Percentiles rank a stretch among this genome's conserved stretches.
Conservation (phyloP, 2,888 invertebrate species). For the Caenorhabditis auriculariae region DNA sequence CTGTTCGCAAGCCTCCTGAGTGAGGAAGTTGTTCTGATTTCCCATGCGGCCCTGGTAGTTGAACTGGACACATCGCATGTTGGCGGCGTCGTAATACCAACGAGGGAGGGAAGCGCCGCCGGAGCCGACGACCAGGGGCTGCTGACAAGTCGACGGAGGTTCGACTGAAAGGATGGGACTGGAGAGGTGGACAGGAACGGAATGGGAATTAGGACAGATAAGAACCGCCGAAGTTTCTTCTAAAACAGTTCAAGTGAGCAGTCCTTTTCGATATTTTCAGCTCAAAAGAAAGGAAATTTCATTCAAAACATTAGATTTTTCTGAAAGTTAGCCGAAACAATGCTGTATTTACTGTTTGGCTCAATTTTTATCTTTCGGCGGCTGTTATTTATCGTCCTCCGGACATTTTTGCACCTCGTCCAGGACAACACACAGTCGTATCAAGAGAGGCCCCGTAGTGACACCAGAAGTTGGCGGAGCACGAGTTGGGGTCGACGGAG, state of each 20-base stretch:
- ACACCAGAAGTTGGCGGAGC: slow-evolving; percentile 54
- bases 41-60: slow-evolving; percentile 49
- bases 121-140: slow-evolving; percentile 49
- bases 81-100: slow-evolving; percentile 54
- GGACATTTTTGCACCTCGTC: slow-evolving; percentile 48
- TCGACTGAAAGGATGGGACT: slow-evolving; percentile 26
- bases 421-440: slow-evolving; percentile 63
- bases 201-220: not conserved
- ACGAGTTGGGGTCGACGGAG: slow-evolving; percentile 36
- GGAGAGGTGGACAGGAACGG: not conserved
- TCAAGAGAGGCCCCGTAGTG: slow-evolving; percentile 59
- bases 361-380: too few relatives aligned
- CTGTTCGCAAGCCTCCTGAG: slow-evolving; percentile 52
- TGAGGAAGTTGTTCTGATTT: slow-evolving; percentile 60
- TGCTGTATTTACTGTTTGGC: too few relatives aligned
- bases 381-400: too few relatives aligned
- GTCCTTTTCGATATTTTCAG: too few relatives aligned
- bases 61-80: slow-evolving; percentile 53
- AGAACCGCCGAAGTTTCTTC: too few relatives aligned
- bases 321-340: too few relatives aligned
- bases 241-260: too few relatives aligned
- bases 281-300: too few relatives aligned
- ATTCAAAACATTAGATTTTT: too few relatives aligned
- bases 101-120: slow-evolving; percentile 47
- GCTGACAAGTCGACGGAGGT: slow-evolving; percentile 42